Percentiles rank a stretch among this genome's conserved stretches.
phyloP scores from a whole-genome alignment of 1,140 invertebrate genomes.

The Linepithema humile region DNA sequence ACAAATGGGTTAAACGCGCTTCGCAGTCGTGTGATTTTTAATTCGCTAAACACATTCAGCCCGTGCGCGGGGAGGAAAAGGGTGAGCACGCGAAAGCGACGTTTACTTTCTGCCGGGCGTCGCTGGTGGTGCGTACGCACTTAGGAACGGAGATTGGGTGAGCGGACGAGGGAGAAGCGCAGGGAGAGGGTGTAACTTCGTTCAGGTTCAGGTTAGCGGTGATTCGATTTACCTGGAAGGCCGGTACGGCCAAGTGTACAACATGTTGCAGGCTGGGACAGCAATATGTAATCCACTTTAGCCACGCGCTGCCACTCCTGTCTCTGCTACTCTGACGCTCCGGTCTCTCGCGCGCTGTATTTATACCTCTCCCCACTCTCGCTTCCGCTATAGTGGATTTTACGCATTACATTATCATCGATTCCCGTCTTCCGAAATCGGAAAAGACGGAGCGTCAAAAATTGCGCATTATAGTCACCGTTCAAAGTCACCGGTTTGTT shows the following conservation, averaged over 20 bases:
- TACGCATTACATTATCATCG: conserved; percentile 23
- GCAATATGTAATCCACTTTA: conserved; percentile 79
- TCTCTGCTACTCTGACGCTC: not conserved
- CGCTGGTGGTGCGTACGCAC: conserved; percentile 45
- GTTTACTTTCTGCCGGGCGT: conserved; percentile 42
- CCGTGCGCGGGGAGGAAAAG: not conserved
- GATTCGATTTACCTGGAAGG: conserved; percentile 77
- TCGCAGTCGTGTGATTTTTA: not conserved
- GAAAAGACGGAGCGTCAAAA: not conserved
- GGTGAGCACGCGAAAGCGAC: not conserved
- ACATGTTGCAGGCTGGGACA: conserved; percentile 70
- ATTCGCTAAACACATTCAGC: not conserved
- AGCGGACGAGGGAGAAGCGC: conserved; percentile 9
- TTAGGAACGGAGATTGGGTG: conserved; percentile 58
- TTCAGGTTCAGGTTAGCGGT: conserved; percentile 70
- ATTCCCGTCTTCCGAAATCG: not conserved
- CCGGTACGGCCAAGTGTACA: conserved; percentile 69
- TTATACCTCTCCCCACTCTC: not conserved
- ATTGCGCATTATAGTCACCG: too few relatives aligned
- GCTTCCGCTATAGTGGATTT: not conserved
- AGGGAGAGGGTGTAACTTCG: conserved; percentile 62
- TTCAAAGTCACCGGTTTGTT: too few relatives aligned
- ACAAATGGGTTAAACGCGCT: conserved; percentile 1
- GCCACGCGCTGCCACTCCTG: conserved; percentile 42
- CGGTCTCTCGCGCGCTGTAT: conserved; percentile 7